Evolutionary conservation across 2,888 invertebrate species (phyloP), one percentile per base, ranked within the genome.

Genomic region (Acronicta leporina): DNA sequence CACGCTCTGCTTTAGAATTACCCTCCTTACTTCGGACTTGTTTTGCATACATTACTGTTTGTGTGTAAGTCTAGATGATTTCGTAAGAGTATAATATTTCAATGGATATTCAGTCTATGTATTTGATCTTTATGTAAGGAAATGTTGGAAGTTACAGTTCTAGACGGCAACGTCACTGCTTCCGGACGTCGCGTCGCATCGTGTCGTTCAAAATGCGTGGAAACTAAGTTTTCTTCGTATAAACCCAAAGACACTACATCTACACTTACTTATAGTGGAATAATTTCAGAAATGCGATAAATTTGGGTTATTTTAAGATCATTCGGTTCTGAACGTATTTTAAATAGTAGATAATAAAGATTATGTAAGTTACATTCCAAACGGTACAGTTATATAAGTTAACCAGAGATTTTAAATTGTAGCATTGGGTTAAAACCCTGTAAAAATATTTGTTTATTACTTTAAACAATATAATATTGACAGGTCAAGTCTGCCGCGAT

Each of bases 131-230:
- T 5, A 35, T 54, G 16, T 30, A 43, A 46, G 42, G 61, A 27
- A 44, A 54, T 55, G 75, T 68, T 63, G 44, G 61, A 68, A 52
- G 73, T 82, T 77, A 83, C 75, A 80, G 80, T 71, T 80, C 81
- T 82, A 86, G 83, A 80, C 84, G 85, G 86, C 86, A 53, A 86
- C 84, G 87, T 86, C 87, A 87, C 80, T 73, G 75, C 74, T 88
- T 90, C 88, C 89, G 87, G 85, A 61, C 77, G 73, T 78, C 72
- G 79, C 72, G 74, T 53, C 50, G 35, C 45, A 64, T 59, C 56
- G 56, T 64, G 70, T 65, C 57, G 78, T 80, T 80, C 79, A 78
- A 50, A 86, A 85, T 84, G 81, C 81, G 84, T 85, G 82, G 82
- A 73, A 79, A 73, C 73, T 71, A 79, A 78, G 75, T 78, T 81